These are phyloP conservation scores for Acanthococcus lagerstroemiae DNA, from an alignment of 2,888 invertebrate genomes.

Conservation along the genomic window DNA sequence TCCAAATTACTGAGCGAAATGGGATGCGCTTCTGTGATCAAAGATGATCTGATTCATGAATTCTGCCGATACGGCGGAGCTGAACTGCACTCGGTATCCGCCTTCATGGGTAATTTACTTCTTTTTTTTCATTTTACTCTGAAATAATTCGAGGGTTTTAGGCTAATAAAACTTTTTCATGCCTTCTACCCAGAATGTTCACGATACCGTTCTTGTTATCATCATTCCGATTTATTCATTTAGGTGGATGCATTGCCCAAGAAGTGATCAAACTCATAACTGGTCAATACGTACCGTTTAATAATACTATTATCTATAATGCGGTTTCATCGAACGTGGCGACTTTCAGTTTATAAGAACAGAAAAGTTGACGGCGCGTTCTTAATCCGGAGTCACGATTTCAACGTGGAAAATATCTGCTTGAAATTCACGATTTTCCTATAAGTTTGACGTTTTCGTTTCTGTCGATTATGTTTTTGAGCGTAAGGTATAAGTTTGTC, in stretches of 20 bases:
- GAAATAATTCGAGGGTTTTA: too few species aligned
- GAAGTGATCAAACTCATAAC: conserved; percentile 93
- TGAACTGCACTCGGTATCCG: conserved; percentile 88
- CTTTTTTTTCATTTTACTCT: too few species aligned
- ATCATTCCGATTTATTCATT: conserved; percentile 28
- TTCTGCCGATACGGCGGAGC: conserved; percentile 90
- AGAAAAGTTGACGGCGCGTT: too few species aligned
- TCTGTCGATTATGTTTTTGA: too few species aligned
- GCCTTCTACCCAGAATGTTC: not conserved
- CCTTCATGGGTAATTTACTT: conserved; percentile 61
- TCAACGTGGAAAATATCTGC: too few species aligned
- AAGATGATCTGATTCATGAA: conserved; percentile 91
- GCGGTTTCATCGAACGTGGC: conserved; percentile 78
- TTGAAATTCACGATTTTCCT: too few species aligned
- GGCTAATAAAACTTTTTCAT: too few species aligned
- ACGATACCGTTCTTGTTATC: not conserved
- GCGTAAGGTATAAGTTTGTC: too few species aligned
- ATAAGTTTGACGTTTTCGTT: too few species aligned
- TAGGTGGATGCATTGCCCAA: conserved; percentile 86
- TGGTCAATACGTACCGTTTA: conserved; percentile 88
- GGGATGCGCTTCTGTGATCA: conserved; percentile 60
- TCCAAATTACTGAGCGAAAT: conserved; percentile 72
- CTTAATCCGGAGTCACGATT: too few species aligned
- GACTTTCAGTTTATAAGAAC: conserved; percentile 61
- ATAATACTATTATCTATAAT: conserved; percentile 93